Evolutionary conservation across 2,888 invertebrate genomes (phyloP).

Genomic region (Polymixis lichenea): DNA sequence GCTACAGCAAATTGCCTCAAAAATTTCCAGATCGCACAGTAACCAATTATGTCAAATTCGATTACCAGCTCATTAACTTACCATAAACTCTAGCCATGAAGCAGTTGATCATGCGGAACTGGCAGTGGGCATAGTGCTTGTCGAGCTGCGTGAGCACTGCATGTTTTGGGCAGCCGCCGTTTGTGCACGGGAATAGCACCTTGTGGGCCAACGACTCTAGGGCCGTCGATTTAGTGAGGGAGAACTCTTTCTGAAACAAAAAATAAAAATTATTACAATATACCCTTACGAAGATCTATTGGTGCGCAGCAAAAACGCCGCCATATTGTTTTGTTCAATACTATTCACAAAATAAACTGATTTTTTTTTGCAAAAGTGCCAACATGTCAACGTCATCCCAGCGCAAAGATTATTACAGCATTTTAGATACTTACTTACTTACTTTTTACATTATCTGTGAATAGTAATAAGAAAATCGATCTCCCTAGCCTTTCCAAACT

Average conservation of each 20-base stretch:
- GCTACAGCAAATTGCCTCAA: neutral
- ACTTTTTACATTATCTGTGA: neutral
- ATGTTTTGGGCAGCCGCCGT: constrained; percentile 90
- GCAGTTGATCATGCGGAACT: constrained; percentile 86
- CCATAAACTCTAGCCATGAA: constrained; percentile 90
- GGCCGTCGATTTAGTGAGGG: constrained; percentile 88
- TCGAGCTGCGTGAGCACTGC: constrained; percentile 88
- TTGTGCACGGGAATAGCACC: constrained; percentile 91
- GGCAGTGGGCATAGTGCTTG: constrained; percentile 88
- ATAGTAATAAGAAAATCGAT: no score
- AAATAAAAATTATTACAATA: neutral
- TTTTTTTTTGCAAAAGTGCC: neutral
- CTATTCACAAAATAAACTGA: no score
- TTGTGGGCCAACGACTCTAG: constrained; percentile 91
- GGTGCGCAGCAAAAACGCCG: neutral
- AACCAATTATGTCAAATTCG: neutral
- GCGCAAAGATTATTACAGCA: neutral
- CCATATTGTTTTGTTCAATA: neutral
- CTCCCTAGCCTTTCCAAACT: no score
- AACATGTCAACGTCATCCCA: neutral
- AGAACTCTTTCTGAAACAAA: constrained; percentile 88
- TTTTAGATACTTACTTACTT: no score
- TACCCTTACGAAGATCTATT: no score
- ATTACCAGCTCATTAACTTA: constrained; percentile 64
- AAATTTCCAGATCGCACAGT: neutral